Percentiles rank a stretch among this genome's conserved stretches.
These are phyloP conservation scores for Tinea semifulvella DNA, from an alignment of 2,888 invertebrate species.

Conservation along the genomic window DNA sequence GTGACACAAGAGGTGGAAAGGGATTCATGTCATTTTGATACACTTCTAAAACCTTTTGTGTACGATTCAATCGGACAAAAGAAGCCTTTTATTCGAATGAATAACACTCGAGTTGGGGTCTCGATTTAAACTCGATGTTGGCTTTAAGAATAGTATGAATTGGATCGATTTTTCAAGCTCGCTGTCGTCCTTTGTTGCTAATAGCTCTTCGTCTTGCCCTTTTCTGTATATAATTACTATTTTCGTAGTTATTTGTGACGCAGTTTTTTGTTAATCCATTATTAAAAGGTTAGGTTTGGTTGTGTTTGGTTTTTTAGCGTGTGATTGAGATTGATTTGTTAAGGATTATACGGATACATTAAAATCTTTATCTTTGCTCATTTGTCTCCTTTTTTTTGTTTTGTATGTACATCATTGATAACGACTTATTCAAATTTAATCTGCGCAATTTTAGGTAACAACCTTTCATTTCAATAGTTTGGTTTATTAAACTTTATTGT, in stretches of 20 bases:
- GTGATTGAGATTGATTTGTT: conserved; percentile 9
- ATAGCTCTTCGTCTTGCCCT: conserved; percentile 40
- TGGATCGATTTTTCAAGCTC: conserved; percentile 64
- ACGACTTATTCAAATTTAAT: too few species aligned
- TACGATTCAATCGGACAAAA: conserved; percentile 39
- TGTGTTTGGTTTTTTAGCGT: not conserved
- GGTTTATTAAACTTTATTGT: too few species aligned
- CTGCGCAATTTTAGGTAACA: too few species aligned
- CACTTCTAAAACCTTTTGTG: conserved; percentile 57
- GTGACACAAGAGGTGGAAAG: conserved; percentile 29
- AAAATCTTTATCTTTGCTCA: too few species aligned
- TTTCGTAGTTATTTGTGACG: conserved; percentile 10
- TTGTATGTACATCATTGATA: too few species aligned
- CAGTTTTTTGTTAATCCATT: not conserved
- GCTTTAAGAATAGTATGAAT: conserved; percentile 31
- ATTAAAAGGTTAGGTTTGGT: not conserved
- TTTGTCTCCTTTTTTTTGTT: too few species aligned
- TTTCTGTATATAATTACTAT: conserved; percentile 18
- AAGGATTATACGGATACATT: too few species aligned
- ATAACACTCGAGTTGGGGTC: conserved; percentile 32
- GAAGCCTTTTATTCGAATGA: conserved; percentile 48
- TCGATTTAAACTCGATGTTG: conserved; percentile 44
- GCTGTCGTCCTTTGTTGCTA: conserved; percentile 55
- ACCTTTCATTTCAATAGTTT: too few species aligned
- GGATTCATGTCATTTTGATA: conserved; percentile 66